Percentiles rank a stretch among this genome's conserved stretches.
Evolutionary conservation across 2,113 vertebrate genomes (phyloP).

Genomic region (Strix uralensis): DNA sequence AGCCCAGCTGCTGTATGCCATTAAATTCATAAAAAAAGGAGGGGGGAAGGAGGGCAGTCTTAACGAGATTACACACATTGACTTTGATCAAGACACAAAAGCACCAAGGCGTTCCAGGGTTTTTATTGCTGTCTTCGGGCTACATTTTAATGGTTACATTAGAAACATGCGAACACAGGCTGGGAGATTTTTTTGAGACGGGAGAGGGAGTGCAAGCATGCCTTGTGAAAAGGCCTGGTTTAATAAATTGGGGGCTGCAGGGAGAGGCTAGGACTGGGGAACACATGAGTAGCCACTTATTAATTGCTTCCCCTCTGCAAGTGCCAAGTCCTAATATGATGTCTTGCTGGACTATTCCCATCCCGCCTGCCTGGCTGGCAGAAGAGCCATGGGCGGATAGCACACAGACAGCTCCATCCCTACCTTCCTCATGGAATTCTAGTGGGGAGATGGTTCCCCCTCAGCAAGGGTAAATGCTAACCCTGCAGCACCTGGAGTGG

Average conservation of each 20-base stretch:
- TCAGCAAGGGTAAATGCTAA: not conserved
- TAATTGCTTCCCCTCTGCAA: conserved; percentile 75
- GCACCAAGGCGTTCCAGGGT: conserved; percentile 80
- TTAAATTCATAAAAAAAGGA: conserved; percentile 75
- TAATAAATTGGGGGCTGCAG: conserved; percentile 76
- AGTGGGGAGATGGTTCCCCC: not conserved
- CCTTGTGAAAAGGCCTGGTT: conserved; percentile 67
- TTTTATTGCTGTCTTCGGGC: conserved; percentile 94
- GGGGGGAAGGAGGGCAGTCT: conserved; percentile 75
- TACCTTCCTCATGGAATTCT: not conserved
- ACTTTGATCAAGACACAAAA: conserved; percentile 93
- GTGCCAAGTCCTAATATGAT: conserved; percentile 38
- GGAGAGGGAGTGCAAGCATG: conserved; percentile 44
- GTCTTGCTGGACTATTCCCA: conserved; percentile 29
- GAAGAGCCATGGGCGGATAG: not conserved
- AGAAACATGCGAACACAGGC: conserved; percentile 81
- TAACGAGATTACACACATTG: conserved; percentile 90
- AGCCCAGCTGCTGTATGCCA: conserved; percentile 81
- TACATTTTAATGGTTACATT: conserved; percentile 91
- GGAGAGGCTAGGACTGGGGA: conserved; percentile 71
- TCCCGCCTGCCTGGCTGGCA: not conserved
- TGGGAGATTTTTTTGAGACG: conserved; percentile 66
- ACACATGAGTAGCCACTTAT: conserved; percentile 77
- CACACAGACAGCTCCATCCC: not conserved
- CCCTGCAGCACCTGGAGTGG: not conserved